Conservation (phyloP, 2,888 invertebrate species). For the Drosophila monieri region DNA sequence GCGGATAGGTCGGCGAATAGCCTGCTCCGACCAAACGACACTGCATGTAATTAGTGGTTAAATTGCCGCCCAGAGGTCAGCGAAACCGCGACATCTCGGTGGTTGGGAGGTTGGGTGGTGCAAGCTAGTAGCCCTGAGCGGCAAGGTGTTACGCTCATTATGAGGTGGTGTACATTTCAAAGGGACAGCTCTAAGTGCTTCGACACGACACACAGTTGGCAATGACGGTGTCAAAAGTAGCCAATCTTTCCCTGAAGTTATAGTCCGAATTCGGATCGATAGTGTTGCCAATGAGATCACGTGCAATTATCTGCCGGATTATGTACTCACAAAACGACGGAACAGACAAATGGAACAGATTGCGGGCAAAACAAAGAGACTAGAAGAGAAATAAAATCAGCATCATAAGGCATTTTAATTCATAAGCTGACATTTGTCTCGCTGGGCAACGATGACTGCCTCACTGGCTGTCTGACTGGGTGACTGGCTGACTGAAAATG, state of each 20-base stretch:
- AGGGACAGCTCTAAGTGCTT: constrained; percentile 53
- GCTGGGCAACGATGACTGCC: constrained; percentile 41
- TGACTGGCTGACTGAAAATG: constrained; percentile 65
- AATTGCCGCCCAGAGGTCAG: constrained; percentile 75
- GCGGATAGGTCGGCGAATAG: constrained; percentile 44
- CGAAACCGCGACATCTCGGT: constrained; percentile 21
- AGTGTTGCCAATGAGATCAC: constrained; percentile 8
- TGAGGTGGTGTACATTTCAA: constrained; percentile 60
- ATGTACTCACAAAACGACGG: constrained; percentile 7
- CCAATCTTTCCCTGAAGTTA: constrained; percentile 10
- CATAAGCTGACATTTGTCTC: constrained; percentile 82
- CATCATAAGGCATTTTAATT: constrained; percentile 80
- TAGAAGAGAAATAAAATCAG: constrained; percentile 50
- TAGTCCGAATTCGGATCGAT: constrained; percentile 10
- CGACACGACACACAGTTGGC: constrained; percentile 39
- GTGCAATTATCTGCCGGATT: constrained; percentile 24
- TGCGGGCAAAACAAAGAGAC: constrained; percentile 15
- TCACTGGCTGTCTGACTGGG: constrained; percentile 53
- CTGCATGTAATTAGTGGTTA: constrained; percentile 79
- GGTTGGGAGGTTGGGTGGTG: constrained; percentile 24
- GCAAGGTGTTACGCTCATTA: constrained; percentile 69
- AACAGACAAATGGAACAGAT: constrained; percentile 26
- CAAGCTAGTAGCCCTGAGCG: constrained; percentile 33
- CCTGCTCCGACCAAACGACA: constrained; percentile 57
- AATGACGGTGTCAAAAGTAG: constrained; percentile 7